Base-by-base conservation (phyloP, 2,888 invertebrate genomes). In the Dolichopus griseipennis region DNA sequence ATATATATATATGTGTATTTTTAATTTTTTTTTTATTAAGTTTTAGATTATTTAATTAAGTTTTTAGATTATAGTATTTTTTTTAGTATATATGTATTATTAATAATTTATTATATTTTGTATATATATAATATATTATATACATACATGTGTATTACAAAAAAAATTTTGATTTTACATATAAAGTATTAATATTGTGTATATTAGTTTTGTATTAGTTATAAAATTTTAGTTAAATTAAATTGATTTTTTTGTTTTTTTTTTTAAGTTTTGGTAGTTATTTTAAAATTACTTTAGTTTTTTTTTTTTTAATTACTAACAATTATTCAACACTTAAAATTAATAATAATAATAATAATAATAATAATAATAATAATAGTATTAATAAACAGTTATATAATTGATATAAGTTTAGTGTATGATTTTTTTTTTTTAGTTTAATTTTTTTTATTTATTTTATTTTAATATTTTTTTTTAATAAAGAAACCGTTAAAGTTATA, bases 251-350 rank as follows among this genome's bases (percentile, higher is more conserved):
- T 27, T 62, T 67, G n/a, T n/a, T n/a, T 61, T 33, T 67, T 62
- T 2, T 22, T 63, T 65, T 65, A 65, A 20, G 10, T 65, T 67
- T 67, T 67, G 9, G n/a, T 67, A 37, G 64, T 64, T 15, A 18
- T 52, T 52, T 52, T 18, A 52, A 43, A 9, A 15, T 52, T 52
- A 52, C 9, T 52, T 18, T 52, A 18, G 9, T 18, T 52, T 12
- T 18, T 52, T 18, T 18, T 52, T 18, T 52, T 52, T 1, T 52
- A 52, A 12, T 6, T 52, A 52, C 52, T 52, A 52, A 52, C 52
- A 52, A 52, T 52, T 52, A 52, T 52, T 52, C 52, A 52, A 52
- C 52, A 52, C 52, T 52, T 52, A 52, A 52, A 18, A 52, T 52
- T 52, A 52, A n/a, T 52, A 52, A 18, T n/a, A 12, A 52, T 52